Evolutionary conservation across 2,797 vertebrate genomes (phyloP), one percentile per base, ranked within the genome.

Genomic region (Acanthurus lineatus): DNA sequence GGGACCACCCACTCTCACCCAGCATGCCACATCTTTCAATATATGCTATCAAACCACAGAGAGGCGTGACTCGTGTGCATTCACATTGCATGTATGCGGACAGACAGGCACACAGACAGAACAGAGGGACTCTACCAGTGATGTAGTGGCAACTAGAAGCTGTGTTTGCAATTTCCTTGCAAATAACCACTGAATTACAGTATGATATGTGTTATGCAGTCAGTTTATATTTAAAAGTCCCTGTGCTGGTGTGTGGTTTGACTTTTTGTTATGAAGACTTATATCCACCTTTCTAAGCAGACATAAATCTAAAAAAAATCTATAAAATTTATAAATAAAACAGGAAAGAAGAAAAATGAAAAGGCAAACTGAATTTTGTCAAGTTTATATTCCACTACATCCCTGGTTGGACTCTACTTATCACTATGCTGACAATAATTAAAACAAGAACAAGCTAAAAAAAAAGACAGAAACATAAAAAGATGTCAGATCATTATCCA

Each of bases 1-100:
- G 72, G 77, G 90, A 74, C 28, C 76, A 83, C 79, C 80, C 86
- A 74, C 89, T 86, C 89, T 90, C 86, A 89, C 83, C 78, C 62
- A 78, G 82, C 80, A 88, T 79, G 76, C 70, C 51, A 51, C 67
- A 74, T 68, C 60, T 82, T 45, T 59, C 58, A 69, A 22, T n/a
- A 35, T 17, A 4, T 17, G 5, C 65, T 54, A 58, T 65, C 42
- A 63, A 28, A 51, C 25, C 22, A 45, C 6, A 47, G 81, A 70
- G 9, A 32, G 49, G 51, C 3, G 47, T 52, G 57, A 56, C 19
- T 19, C 48, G 45, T 15, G 66, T 58, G 67, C 69, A 67, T 63
- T 81, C 72, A 84, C 38, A 76, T 22, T 20, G 59, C 49, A 67
- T 68, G 69, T 58, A 28, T 59, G 47, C 52, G 48, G 14, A 73